Evolutionary conservation across 2,797 vertebrate species (phyloP), one percentile per base, ranked within the genome.

Genomic region (Ciconia nigra): DNA sequence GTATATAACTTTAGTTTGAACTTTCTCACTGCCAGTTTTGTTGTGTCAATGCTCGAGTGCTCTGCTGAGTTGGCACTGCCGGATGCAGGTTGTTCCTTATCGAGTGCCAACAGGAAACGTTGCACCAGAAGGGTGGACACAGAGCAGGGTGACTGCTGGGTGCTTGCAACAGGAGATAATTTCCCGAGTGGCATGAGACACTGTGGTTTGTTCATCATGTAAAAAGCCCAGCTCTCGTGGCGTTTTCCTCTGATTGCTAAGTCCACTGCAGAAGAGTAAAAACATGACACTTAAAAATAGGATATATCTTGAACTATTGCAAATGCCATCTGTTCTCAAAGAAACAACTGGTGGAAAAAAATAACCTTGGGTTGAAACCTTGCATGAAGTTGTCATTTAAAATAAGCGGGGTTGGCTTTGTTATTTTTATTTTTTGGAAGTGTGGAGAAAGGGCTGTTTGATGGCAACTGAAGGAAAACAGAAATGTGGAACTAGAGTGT

Each of bases 271-370:
- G 88, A 94, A 96, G 90, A 95, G 44, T 79, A 81, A 90, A 96
- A 94, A 87, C 79, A 95, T 91, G 94, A 96, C 67, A 89, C 83
- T 95, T 97, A 97, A 96, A 97, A 97, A 97, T 97, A 97, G 95
- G 70, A 70, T 94, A 39, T 85, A 90, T 89, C 83, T 90, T 89
- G 93, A 97, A 83, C 90, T 57, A 73, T 95, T 87, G 76, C 92
- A 93, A 92, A 57, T 10, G 35, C 95, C 96, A 96, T 96, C 96
- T 97, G 97, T 96, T 97, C 94, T 89, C 83, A 69, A 54, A 93
- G 93, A 93, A 96, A 97, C 95, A 97, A 95, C 94, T 93, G 95
- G 86, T 87, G 77, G 81, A 39, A 93, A 96, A 96, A 97, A 96
- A 95, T 90, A 96, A 93, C 92, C 94, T 72, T 79, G 91, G 93